Percentiles rank a stretch among this genome's conserved stretches.
phyloP scores from a whole-genome alignment of 2,113 vertebrate genomes.

The Micromys minutus region DNA sequence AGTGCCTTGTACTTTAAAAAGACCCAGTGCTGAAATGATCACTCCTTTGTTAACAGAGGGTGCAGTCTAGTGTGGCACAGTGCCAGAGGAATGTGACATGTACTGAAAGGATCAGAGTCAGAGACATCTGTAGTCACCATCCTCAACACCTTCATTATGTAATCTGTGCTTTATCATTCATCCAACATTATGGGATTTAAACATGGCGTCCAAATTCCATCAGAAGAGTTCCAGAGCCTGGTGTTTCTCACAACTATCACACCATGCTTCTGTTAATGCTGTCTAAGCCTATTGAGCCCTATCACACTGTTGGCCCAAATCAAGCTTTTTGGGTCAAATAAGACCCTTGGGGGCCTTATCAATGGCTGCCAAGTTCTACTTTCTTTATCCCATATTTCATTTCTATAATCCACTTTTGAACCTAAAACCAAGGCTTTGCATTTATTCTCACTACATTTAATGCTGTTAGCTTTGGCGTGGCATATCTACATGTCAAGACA shows the following conservation, averaged over 20 bases:
- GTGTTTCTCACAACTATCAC: background rate
- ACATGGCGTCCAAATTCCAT: background rate
- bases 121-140: constrained; percentile 23
- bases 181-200: constrained; percentile 38
- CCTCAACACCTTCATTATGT: background rate
- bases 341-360: constrained; percentile 45
- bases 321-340: constrained; percentile 41
- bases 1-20: background rate
- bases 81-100: background rate
- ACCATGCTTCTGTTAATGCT: background rate
- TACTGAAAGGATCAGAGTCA: background rate
- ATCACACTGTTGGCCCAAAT: constrained; percentile 17
- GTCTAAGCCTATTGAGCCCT: background rate
- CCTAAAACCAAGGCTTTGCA: constrained; percentile 45
- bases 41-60: background rate
- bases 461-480: constrained; percentile 52
- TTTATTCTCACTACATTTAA: constrained; percentile 49
- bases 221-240: background rate
- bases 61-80: background rate
- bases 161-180: background rate
- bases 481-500: constrained; percentile 35
- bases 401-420: constrained; percentile 49
- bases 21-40: background rate
- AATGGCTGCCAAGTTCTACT: constrained; percentile 52
- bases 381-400: constrained; percentile 27